These are phyloP conservation scores for Antrozous pallidus DNA, from an alignment of 2,797 vertebrate species.

Conservation along the genomic window DNA sequence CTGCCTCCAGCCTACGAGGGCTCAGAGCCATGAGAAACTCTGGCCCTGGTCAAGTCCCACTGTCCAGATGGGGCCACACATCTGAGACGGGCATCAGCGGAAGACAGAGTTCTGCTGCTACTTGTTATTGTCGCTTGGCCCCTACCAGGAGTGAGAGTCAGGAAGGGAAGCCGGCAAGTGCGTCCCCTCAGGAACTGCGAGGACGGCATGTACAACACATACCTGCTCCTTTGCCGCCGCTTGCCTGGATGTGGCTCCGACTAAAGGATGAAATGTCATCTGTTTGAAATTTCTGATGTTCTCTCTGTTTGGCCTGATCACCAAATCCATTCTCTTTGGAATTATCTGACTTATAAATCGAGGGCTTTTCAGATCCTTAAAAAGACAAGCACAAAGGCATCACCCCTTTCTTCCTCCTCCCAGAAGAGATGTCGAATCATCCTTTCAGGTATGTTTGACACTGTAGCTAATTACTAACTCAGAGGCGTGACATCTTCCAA, in stretches of 20 bases:
- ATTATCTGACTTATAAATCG: slow-evolving; percentile 83
- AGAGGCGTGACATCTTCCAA: background rate
- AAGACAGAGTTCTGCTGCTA: background rate
- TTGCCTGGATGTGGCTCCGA: slow-evolving; percentile 86
- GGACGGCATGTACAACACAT: background rate
- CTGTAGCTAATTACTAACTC: background rate
- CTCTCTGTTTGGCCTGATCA: slow-evolving; percentile 82
- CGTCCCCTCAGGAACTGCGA: background rate
- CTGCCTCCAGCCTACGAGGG: background rate
- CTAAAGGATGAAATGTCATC: slow-evolving; percentile 83
- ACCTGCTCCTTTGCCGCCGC: slow-evolving; percentile 89
- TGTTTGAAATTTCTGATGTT: slow-evolving; percentile 81
- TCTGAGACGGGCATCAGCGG: background rate
- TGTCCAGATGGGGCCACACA: background rate
- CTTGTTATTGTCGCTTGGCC: background rate
- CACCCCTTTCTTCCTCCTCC: background rate
- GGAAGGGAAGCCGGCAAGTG: background rate
- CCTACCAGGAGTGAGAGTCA: background rate
- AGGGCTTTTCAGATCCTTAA: slow-evolving; percentile 79
- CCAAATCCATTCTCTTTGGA: slow-evolving; percentile 87
- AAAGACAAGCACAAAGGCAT: slow-evolving; percentile 23
- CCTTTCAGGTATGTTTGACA: background rate
- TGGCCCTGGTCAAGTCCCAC: rapidly evolving
- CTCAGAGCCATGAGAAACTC: background rate
- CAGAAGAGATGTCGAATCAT: background rate